Evolutionary conservation across 2,113 vertebrate species (phyloP), one percentile per base, ranked within the genome.

Genomic region (Pomatorhinus ruficollis): DNA sequence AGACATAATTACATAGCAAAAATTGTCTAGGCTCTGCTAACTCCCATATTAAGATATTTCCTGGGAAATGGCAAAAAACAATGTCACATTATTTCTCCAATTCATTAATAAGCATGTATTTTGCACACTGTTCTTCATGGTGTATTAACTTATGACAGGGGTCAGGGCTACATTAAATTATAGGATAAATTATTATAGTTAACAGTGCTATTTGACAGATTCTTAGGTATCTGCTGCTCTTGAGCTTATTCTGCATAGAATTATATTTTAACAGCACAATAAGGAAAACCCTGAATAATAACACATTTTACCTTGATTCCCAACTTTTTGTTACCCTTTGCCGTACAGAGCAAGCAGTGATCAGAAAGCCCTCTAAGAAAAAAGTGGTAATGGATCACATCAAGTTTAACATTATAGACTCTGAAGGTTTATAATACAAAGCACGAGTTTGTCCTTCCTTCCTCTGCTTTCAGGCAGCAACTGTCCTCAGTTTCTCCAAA

Each of bases 141-240:
- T 98, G 95, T 97, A 98, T 99, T 99, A 99, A 98, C 98, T 98
- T 98, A 97, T 98, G 97, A 98, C 98, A 97, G 87, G 94, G 98
- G 98, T 98, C 98, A 98, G 93, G 97, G 97, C 98, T 98, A 98
- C 98, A 97, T 98, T 98, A 98, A 99, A 99, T 99, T 98, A 98
- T 97, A 98, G 98, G 98, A 98, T 98, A 98, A 98, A 98, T 98
- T 98, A 98, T 86, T 97, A 71, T 90, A 96, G 97, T 97, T 98
- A 98, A 97, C 96, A 97, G 96, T 97, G 97, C 61, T 96, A 97
- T 97, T 97, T 99, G 98, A 98, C 98, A 99, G 98, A 85, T 98
- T 96, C 97, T 96, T 96, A 95, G 81, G 92, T 93, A 95, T 96
- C 88, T 95, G 94, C 94, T 94, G 39, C 83, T 97, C 76, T 96